A percentile compares a stretch with the other conserved stretches of the same genome.
Conservation (phyloP, 2,888 invertebrate species). For the Dexiosoma caninum region DNA sequence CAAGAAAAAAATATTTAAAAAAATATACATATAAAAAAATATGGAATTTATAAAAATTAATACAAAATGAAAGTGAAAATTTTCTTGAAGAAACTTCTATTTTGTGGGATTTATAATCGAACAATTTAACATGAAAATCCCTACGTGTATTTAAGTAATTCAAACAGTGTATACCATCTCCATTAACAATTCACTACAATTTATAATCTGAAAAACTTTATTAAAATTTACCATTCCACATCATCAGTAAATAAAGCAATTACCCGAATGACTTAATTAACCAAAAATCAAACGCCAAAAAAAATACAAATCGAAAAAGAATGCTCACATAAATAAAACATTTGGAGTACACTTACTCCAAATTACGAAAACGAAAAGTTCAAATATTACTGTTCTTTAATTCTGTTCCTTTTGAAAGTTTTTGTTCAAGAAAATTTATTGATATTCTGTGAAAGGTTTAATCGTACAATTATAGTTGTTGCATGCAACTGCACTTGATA, state of each 20-base stretch:
- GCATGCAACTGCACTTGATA: slow-evolving; percentile 62
- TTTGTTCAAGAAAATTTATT: slow-evolving; percentile 35
- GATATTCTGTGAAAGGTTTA: slow-evolving; percentile 44
- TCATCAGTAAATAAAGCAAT: slow-evolving; percentile 48
- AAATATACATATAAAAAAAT: too few species aligned
- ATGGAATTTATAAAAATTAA: too few species aligned
- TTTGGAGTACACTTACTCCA: slow-evolving; percentile 34
- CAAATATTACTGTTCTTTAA: slow-evolving; percentile 18
- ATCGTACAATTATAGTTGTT: slow-evolving; percentile 55
- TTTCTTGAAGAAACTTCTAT: too few species aligned
- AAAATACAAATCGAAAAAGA: too few species aligned
- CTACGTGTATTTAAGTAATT: background rate
- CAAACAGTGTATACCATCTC: background rate
- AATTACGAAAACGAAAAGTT: slow-evolving; percentile 35
- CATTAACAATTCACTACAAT: background rate
- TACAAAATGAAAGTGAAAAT: too few species aligned
- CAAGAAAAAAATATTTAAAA: too few species aligned
- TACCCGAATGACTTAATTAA: slow-evolving; percentile 54
- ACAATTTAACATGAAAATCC: background rate
- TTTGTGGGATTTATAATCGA: too few species aligned
- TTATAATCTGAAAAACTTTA: background rate
- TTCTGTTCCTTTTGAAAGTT: slow-evolving; percentile 13
- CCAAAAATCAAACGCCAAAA: background rate
- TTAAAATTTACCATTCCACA: slow-evolving; percentile 23
- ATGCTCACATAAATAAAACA: slow-evolving; percentile 32